Evolutionary conservation across 30 jellyfish, hydroid and myxozoan genomes (phyloP).

Genomic region (Nemopilema nomurai): DNA sequence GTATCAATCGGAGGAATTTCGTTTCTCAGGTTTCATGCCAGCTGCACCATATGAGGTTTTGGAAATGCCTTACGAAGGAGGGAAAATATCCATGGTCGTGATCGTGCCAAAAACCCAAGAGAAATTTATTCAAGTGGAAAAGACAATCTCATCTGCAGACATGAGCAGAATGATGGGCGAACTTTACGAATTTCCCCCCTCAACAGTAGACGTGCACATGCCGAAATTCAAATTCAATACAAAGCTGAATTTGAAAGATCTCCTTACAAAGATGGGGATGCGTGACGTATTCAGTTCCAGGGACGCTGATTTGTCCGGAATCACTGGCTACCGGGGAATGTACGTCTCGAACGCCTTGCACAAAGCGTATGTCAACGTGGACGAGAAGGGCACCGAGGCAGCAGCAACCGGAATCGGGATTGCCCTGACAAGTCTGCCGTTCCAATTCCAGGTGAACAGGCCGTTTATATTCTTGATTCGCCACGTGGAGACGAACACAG

Average conservation of each 20-base stretch:
- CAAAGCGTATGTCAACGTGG: slow-evolving; percentile 68
- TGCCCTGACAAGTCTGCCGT: slow-evolving; percentile 39
- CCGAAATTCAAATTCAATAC: slow-evolving; percentile 61
- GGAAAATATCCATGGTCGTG: slow-evolving; percentile 48
- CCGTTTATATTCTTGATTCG: slow-evolving; percentile 68
- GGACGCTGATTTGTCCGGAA: slow-evolving; percentile 75
- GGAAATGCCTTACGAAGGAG: slow-evolving; percentile 74
- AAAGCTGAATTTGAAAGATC: slow-evolving; percentile 15
- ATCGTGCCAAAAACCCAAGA: slow-evolving; percentile 29
- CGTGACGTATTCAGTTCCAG: slow-evolving; percentile 48
- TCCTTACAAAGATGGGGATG: slow-evolving; percentile 53
- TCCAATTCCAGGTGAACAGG: slow-evolving; percentile 54
- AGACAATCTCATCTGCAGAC: background rate
- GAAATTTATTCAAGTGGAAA: slow-evolving; percentile 20
- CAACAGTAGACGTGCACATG: slow-evolving; percentile 42
- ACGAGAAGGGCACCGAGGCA: slow-evolving; percentile 85
- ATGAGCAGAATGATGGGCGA: slow-evolving; percentile 24
- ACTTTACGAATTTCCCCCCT: slow-evolving; percentile 33
- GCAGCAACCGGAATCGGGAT: slow-evolving; percentile 78
- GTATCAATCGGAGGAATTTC: slow-evolving; percentile 49
- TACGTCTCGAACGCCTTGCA: slow-evolving; percentile 60
- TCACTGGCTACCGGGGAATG: slow-evolving; percentile 64
- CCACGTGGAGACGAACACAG: slow-evolving; percentile 47
- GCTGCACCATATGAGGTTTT: slow-evolving; percentile 39
- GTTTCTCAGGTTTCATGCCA: slow-evolving; percentile 33